phyloP scores from a whole-genome alignment of 2,113 vertebrate genomes.

The Rhombomys opimus region DNA sequence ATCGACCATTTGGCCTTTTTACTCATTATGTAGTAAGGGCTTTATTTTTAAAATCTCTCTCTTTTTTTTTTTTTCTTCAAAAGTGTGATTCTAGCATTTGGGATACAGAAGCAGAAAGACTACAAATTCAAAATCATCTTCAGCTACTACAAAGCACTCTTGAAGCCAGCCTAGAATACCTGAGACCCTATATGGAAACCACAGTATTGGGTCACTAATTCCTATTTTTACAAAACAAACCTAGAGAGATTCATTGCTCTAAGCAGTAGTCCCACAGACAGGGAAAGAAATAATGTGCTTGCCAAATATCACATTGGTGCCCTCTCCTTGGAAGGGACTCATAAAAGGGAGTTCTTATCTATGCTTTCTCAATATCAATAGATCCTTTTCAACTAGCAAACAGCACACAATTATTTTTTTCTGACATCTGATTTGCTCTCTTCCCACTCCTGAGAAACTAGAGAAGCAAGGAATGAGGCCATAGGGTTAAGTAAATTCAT shows the following conservation, averaged over 20 bases:
- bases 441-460: background rate
- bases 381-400: background rate
- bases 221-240: background rate
- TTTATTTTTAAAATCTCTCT: constrained; percentile 36
- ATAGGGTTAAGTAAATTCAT: background rate
- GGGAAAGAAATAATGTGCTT: background rate
- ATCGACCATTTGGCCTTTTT: constrained; percentile 87
- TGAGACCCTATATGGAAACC: background rate
- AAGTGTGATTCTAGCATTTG: background rate
- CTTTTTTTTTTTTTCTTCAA: constrained; percentile 51
- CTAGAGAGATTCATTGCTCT: background rate
- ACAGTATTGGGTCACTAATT: background rate
- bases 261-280: background rate
- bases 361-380: background rate
- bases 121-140: background rate
- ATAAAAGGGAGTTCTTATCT: background rate
- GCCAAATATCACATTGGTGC: background rate
- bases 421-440: background rate
- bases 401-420: background rate
- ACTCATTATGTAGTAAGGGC: constrained; percentile 88
- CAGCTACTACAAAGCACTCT: background rate
- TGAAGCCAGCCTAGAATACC: background rate
- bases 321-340: background rate
- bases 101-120: background rate
- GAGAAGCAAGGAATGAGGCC: background rate